Evolutionary conservation across 2,888 invertebrate genomes (phyloP).

Genomic region (Euzetes globulus): DNA sequence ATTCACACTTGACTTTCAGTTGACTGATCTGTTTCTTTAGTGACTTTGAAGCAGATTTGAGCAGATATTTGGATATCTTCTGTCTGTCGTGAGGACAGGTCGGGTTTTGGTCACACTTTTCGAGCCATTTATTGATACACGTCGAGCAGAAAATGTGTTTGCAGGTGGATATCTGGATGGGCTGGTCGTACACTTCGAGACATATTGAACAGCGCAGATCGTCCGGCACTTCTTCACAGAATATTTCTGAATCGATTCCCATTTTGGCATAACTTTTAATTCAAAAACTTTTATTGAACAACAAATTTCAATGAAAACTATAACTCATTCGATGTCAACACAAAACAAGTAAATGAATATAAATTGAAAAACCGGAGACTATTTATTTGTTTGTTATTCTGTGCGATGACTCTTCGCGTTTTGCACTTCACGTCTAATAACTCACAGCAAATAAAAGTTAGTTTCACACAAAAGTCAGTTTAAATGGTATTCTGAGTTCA

Average conservation of each 20-base stretch:
- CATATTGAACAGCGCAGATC: conserved; percentile 18
- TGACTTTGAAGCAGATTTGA: background rate
- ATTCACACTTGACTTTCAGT: conserved; percentile 6
- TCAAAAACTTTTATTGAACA: background rate
- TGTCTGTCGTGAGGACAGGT: conserved; percentile 25
- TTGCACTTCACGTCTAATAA: too few relatives aligned
- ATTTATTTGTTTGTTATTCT: too few relatives aligned
- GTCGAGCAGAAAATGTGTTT: conserved; percentile 18
- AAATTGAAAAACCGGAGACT: too few relatives aligned
- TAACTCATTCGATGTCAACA: too few relatives aligned
- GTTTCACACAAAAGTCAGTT: background rate
- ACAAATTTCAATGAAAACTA: too few relatives aligned
- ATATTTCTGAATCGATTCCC: conserved; percentile 16
- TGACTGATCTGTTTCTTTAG: conserved; percentile 23
- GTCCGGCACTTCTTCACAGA: background rate
- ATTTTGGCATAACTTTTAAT: conserved; percentile 12
- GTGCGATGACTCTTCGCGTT: too few relatives aligned
- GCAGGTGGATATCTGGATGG: conserved; percentile 16
- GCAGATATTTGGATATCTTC: conserved; percentile 2
- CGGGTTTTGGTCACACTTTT: conserved; percentile 6
- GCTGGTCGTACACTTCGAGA: conserved; percentile 20
- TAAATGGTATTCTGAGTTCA: background rate
- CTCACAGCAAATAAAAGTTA: background rate
- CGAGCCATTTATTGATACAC: conserved; percentile 15
- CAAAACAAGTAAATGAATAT: too few relatives aligned